phyloP scores from a whole-genome alignment of 2,888 invertebrate genomes.

The Monoplex corrugatus region DNA sequence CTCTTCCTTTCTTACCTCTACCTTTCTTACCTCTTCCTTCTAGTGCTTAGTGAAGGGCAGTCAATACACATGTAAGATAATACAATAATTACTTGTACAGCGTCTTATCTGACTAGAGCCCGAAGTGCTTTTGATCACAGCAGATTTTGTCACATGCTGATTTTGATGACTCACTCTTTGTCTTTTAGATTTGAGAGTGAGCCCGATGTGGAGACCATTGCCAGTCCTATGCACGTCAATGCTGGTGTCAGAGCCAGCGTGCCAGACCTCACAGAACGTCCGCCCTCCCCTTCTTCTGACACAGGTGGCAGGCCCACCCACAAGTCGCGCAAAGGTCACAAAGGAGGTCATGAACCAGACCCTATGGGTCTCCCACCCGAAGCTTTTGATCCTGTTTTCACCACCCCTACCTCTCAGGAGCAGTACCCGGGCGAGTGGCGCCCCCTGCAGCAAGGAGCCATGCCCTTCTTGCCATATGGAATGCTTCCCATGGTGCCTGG shows the following conservation, averaged over 20 bases:
- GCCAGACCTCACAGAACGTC: constrained; percentile 44
- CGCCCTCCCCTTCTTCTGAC: constrained; percentile 51
- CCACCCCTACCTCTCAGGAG: constrained; percentile 58
- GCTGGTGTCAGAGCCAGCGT: constrained; percentile 56
- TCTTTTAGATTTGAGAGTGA: too few relatives aligned
- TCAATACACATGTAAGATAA: too few relatives aligned
- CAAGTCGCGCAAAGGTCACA: constrained; percentile 58
- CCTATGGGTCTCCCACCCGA: constrained; percentile 68
- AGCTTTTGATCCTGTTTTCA: constrained; percentile 72
- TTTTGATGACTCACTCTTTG: too few relatives aligned
- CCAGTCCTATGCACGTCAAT: constrained; percentile 57
- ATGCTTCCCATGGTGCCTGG: constrained; percentile 61
- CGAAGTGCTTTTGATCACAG: too few relatives aligned
- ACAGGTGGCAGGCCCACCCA: constrained; percentile 57
- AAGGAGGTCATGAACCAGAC: constrained; percentile 62
- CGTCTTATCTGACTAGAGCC: too few relatives aligned
- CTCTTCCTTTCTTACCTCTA: too few relatives aligned
- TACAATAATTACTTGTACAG: too few relatives aligned
- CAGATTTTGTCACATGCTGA: too few relatives aligned
- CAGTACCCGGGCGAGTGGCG: constrained; percentile 58
- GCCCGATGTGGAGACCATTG: constrained; percentile 54
- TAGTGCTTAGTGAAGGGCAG: too few relatives aligned
- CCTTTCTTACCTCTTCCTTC: too few relatives aligned
- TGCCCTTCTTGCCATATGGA: constrained; percentile 60
- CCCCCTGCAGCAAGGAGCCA: constrained; percentile 31